These are phyloP conservation scores for Anabacerthia variegaticeps DNA, from an alignment of 2,797 vertebrate species.

Conservation along the genomic window DNA sequence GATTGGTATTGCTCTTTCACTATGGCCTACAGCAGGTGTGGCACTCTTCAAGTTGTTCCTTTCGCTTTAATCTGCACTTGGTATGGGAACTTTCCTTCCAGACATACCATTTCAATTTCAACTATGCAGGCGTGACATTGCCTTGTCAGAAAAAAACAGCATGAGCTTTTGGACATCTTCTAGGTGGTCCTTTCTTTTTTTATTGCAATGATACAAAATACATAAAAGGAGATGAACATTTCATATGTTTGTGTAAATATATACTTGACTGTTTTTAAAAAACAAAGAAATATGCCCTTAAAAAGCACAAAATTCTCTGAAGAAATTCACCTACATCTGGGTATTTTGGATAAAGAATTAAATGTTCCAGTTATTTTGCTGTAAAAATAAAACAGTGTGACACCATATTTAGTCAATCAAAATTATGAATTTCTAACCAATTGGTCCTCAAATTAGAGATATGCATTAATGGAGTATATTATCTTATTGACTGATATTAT, in stretches of 20 bases:
- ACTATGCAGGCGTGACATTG: neutral
- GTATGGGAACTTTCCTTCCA: neutral
- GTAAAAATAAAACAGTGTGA: neutral
- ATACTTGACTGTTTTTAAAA: constrained; percentile 19
- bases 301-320: neutral
- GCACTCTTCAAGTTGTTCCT: neutral
- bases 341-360: neutral
- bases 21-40: accelerated
- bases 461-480: neutral
- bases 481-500: neutral
- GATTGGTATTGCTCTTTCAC: neutral
- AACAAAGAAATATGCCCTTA: neutral
- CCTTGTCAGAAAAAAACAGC: neutral
- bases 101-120: neutral
- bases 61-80: neutral
- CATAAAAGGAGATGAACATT: constrained; percentile 46
- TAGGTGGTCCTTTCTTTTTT: constrained; percentile 30
- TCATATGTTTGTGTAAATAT: constrained; percentile 14
- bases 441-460: neutral
- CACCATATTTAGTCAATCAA: neutral
- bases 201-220: constrained; percentile 41
- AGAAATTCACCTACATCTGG: neutral
- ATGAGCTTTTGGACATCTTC: constrained; percentile 11
- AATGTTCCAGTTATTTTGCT: neutral
- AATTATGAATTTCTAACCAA: neutral